These are phyloP conservation scores for Pseudomyrmex dendroicus DNA, from an alignment of 1,140 invertebrate genomes.

Conservation along the genomic window DNA sequence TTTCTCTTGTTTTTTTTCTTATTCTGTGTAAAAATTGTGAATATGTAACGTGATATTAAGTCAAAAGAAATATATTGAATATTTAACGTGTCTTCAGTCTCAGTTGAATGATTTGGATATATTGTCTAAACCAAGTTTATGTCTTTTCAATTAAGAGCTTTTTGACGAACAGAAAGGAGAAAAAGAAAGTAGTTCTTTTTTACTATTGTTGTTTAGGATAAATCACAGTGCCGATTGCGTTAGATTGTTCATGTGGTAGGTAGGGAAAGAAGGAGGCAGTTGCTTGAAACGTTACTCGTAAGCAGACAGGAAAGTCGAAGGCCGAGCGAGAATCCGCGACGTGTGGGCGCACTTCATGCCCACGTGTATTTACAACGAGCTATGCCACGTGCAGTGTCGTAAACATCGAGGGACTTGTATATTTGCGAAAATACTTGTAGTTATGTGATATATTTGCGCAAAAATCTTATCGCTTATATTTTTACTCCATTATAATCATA, in stretches of 20 bases:
- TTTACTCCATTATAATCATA: no score
- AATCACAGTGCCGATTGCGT: slow-evolving; percentile 15
- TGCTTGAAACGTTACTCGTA: slow-evolving; percentile 21
- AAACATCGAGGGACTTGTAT: neutral
- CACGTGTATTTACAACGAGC: slow-evolving; percentile 61
- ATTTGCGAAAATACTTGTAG: no score
- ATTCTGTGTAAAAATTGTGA: no score
- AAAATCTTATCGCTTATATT: no score
- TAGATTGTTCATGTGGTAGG: neutral
- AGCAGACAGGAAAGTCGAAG: slow-evolving; percentile 60
- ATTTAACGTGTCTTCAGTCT: no score
- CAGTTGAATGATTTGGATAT: no score
- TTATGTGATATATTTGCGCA: neutral
- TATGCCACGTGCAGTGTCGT: slow-evolving; percentile 57
- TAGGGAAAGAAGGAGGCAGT: slow-evolving; percentile 25
- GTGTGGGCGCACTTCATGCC: slow-evolving; percentile 67
- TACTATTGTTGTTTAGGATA: neutral
- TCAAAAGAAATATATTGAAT: no score
- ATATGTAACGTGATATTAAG: no score
- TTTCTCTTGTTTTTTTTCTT: neutral
- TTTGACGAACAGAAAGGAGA: neutral
- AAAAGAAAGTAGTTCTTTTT: no score
- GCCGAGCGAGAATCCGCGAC: slow-evolving; percentile 65
- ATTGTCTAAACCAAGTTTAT: neutral
- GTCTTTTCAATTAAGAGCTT: neutral